Base-by-base conservation (phyloP, 2,113 vertebrate genomes). In the Sigmodon hispidus region DNA sequence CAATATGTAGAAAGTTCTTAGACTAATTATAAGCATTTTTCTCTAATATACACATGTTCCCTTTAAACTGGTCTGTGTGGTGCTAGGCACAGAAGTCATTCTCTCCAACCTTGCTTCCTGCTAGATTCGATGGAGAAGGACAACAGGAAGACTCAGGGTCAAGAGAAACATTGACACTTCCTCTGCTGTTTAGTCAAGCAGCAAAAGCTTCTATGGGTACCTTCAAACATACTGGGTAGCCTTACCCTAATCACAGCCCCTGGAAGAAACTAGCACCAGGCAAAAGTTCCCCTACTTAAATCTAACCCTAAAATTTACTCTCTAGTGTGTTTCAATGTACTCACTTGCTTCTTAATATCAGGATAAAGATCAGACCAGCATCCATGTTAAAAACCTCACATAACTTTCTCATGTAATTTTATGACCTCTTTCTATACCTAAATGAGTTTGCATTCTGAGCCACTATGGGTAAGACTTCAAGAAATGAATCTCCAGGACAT, bases 31-130 rank as follows among this genome's bases (percentile, higher is more conserved):
- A 59, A 72, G 36, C 4, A 73, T 87, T 93, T 61, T 40, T 75
- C 40, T 91, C 65, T 75, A 24, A 13, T 57, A 69, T 40, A 10
- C 73, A 77, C 50, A 77, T 29, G 55, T 45, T 93, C 79, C 57
- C 55, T 96, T 93, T 89, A 91, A 91, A 55, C 8, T 72, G 26
- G 36, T 55, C 34, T 57, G 83, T 93, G 76, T 65, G 40, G 70
- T 29, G 16, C 63, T 59, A 72, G 22, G 48, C 55, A n/a, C 7
- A 40, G 34, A 70, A 29, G 63, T 40, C 48, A 34, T 3, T 76
- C 17, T 76, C 26, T 57, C 34, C 13, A 16, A 77, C 21, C 43
- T n/a, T 89, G 55, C 70, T 59, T 61, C 40, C 57, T 75, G 72
- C 34, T 67, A 21, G 9, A 50, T 19, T 26, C 15, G 9, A 17